These are phyloP conservation scores for Parasteatoda tepidariorum DNA, from an alignment of 1,140 invertebrate genomes.

Conservation along the genomic window DNA sequence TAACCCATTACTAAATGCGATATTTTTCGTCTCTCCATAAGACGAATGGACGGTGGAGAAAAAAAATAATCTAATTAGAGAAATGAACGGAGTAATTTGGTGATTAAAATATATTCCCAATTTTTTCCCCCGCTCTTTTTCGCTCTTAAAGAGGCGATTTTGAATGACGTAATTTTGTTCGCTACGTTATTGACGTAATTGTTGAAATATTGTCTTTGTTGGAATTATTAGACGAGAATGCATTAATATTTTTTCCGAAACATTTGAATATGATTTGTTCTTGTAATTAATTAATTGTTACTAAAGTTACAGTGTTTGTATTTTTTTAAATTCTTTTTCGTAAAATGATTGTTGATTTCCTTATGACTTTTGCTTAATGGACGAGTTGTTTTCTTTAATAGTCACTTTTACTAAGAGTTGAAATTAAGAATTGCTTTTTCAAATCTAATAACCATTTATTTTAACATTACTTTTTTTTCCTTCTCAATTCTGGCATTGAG, in stretches of 20 bases:
- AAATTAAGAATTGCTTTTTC: neutral
- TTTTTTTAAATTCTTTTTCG: conserved; percentile 18
- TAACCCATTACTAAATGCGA: conserved; percentile 19
- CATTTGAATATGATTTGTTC: conserved; percentile 34
- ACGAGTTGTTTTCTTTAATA: neutral
- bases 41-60: neutral
- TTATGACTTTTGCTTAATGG: conserved; percentile 19
- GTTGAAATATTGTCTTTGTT: conserved; percentile 50
- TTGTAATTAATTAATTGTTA: conserved; percentile 44
- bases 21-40: conserved; percentile 1
- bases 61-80: conserved; percentile 57
- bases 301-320: neutral
- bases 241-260: conserved; percentile 8
- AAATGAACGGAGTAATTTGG: conserved; percentile 36
- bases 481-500: too few species aligned
- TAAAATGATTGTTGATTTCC: conserved; percentile 19
- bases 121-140: neutral
- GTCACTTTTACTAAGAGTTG: neutral
- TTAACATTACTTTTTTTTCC: neutral
- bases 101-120: conserved; percentile 20
- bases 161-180: conserved; percentile 38
- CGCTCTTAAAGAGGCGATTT: neutral
- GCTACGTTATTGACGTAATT: conserved; percentile 21
- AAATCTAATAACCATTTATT: neutral
- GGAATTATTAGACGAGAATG: conserved; percentile 12